These are phyloP conservation scores for Antheraea assamensis DNA, from an alignment of 2,888 invertebrate genomes.

Conservation along the genomic window DNA sequence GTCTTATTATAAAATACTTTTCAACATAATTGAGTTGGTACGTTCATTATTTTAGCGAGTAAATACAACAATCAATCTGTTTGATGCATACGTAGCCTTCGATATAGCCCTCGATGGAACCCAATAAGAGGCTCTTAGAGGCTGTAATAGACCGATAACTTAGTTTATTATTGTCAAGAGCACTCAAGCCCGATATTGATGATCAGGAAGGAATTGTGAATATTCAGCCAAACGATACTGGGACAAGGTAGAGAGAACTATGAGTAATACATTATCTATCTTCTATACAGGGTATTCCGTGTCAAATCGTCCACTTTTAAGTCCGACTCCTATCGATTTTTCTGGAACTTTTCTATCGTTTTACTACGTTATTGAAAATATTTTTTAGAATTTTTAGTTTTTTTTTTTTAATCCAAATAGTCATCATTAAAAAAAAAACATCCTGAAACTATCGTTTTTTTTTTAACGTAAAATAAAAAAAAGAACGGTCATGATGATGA, in stretches of 20 bases:
- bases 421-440: too few relatives aligned
- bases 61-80: not conserved
- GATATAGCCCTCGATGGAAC: not conserved
- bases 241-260: not conserved
- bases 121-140: constrained; percentile 11
- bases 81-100: not conserved
- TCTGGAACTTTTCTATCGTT: too few relatives aligned
- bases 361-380: too few relatives aligned
- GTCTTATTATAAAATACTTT: not conserved
- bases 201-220: not conserved
- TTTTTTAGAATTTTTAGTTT: too few relatives aligned
- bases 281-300: too few relatives aligned
- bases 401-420: too few relatives aligned
- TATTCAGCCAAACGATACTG: not conserved
- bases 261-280: not conserved
- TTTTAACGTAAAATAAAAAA: too few relatives aligned
- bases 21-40: too few relatives aligned
- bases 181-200: constrained; percentile 5
- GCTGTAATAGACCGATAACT: constrained; percentile 8
- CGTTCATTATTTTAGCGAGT: not conserved
- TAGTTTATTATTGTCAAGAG: constrained; percentile 10
- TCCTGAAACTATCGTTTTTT: too few relatives aligned
- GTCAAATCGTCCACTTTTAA: too few relatives aligned
- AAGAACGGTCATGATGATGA: too few relatives aligned
- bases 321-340: too few relatives aligned